phyloP scores from a whole-genome alignment of 53 echinoderm and acorn worm species.

The Hippasteria phrygiana region DNA sequence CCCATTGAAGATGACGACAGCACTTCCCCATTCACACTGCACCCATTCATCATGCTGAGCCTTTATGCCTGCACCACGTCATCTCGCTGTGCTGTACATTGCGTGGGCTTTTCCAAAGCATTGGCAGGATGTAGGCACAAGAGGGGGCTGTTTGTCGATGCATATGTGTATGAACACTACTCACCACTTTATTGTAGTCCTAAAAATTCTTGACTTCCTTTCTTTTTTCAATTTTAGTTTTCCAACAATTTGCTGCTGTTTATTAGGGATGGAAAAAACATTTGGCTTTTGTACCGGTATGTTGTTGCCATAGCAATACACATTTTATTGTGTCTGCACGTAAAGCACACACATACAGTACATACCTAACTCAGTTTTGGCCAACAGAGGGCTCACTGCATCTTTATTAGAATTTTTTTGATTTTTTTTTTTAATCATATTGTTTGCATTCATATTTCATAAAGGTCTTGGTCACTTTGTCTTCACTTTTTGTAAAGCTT shows the following conservation, averaged over 20 bases:
- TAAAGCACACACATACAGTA: too few relatives aligned
- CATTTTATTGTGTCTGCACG: too few relatives aligned
- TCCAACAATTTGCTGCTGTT: too few relatives aligned
- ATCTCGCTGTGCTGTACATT: too few relatives aligned
- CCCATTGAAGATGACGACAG: constrained; percentile 49
- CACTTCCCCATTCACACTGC: neutral
- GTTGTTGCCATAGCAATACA: too few relatives aligned
- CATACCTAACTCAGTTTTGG: neutral
- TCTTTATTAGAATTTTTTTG: neutral
- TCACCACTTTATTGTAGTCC: too few relatives aligned
- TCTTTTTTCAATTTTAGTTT: too few relatives aligned
- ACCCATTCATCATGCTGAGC: constrained; percentile 27
- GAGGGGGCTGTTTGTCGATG: constrained; percentile 55
- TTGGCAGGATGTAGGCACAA: constrained; percentile 28
- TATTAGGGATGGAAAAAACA: too few relatives aligned
- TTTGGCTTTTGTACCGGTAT: too few relatives aligned
- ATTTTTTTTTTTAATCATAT: neutral
- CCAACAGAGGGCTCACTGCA: constrained; percentile 42
- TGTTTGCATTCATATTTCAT: neutral
- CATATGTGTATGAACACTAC: too few relatives aligned
- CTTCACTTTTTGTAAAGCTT: too few relatives aligned
- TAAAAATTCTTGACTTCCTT: too few relatives aligned
- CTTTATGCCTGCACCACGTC: constrained; percentile 37
- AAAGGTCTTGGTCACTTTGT: neutral
- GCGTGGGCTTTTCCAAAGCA: constrained; percentile 49